Evolutionary conservation across 2,888 invertebrate genomes (phyloP), one percentile per base, ranked within the genome.

Genomic region (Nemapogon koenigi): DNA sequence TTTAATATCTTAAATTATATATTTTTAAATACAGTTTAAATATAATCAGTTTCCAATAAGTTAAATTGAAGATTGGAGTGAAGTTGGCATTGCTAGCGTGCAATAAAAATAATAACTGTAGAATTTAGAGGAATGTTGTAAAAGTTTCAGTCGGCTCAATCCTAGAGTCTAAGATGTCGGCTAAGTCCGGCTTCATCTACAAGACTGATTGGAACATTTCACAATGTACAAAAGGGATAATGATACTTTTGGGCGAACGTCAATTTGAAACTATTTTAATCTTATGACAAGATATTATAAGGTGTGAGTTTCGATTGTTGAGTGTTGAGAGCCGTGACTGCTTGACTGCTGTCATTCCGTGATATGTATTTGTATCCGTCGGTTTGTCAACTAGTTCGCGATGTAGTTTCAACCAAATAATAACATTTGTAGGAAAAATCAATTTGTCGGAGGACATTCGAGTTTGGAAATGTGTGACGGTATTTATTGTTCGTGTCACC

Each of bases 141-240:
- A 15, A 11, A 15, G 28, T 28, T 28, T 28, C 28, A 28, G 15
- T 28, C 28, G 28, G 28, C 28, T 28, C 28, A n/a, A n/a, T n/a
- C n/a, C n/a, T 28, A 28, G 28, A 11, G 13, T 15, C 15, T 3
- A 10, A 15, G 3, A 15, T 28, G 13, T 28, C 8, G 4, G 13
- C 13, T 28, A 11, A 28, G 13, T 28, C 15, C 3, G n/a, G 13
- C 52, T 51, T 43, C 43, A 62, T 56, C 45, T 59, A 63, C 68
- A 72, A 73, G 75, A 76, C 76, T 76, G 76, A 75, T 61, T 56
- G 66, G 55, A 59, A 70, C 66, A 64, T 66, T 62, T 67, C 68
- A 67, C 61, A 59, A 61, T 53, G 57, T 59, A 62, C 64, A 59
- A 57, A 56, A 53, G 53, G 28, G 13, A 25, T 53, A 13, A 26